phyloP scores from a whole-genome alignment of 2,797 vertebrate species.

The Cyprinodon diabolis region DNA sequence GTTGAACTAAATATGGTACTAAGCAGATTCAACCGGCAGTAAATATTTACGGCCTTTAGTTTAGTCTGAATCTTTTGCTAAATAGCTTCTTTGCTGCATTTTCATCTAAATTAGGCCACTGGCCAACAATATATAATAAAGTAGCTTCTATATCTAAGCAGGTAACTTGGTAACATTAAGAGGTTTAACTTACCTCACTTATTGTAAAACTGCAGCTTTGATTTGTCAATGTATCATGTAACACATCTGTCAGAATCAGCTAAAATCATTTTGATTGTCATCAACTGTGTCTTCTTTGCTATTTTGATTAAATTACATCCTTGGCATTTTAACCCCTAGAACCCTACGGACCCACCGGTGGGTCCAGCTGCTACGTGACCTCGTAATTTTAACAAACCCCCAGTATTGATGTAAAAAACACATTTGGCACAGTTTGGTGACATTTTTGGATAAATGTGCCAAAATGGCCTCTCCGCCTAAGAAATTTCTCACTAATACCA shows the following conservation, averaged over 20 bases:
- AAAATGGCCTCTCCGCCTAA: too few relatives aligned
- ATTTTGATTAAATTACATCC: not conserved
- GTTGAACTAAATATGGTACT: not conserved
- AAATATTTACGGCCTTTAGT: not conserved
- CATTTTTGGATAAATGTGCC: too few relatives aligned
- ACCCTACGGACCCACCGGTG: too few relatives aligned
- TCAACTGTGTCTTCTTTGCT: not conserved
- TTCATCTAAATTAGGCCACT: not conserved
- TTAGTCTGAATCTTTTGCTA: not conserved
- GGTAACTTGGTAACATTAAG: not conserved
- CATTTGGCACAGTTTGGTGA: too few relatives aligned
- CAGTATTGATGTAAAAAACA: too few relatives aligned
- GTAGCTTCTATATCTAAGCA: not conserved
- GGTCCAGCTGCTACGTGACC: too few relatives aligned
- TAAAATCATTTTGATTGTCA: not conserved
- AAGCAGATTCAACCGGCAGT: not conserved
- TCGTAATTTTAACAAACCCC: too few relatives aligned
- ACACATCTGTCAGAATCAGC: not conserved
- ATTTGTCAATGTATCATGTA: not conserved
- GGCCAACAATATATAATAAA: not conserved
- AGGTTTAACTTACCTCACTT: not conserved
- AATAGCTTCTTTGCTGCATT: not conserved
- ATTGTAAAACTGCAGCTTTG: not conserved
- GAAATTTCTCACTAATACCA: too few relatives aligned
- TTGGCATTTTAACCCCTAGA: too few relatives aligned